Conservation (phyloP, 2,113 vertebrate species). For the Oreochromis spilurus region DNA sequence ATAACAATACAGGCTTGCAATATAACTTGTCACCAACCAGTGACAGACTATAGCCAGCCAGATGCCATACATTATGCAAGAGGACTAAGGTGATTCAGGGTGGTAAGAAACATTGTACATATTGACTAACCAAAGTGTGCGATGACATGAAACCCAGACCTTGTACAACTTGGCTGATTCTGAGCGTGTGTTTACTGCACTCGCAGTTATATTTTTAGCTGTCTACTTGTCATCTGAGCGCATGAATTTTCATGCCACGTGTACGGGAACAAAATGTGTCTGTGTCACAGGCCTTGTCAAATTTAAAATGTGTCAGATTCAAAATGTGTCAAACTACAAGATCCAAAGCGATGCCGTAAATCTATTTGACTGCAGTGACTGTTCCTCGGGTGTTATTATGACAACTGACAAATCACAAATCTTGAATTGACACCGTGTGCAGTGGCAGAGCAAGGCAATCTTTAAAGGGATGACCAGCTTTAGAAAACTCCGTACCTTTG, state of each 20-base stretch:
- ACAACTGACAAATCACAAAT: background rate
- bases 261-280: background rate
- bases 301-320: background rate
- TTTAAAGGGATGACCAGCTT: background rate
- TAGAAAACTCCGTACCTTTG: background rate
- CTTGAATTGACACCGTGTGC: background rate
- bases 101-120: background rate
- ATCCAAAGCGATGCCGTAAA: background rate
- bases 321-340: background rate
- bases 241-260: background rate
- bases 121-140: background rate
- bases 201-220: conserved; percentile 4
- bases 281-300: background rate
- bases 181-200: background rate
- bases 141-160: background rate
- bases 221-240: background rate
- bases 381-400: background rate
- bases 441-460: background rate
- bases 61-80: background rate
- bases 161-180: background rate
- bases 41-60: background rate
- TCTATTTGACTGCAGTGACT: background rate
- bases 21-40: background rate
- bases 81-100: background rate
- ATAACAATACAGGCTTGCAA: background rate